Evolutionary conservation across 2,113 vertebrate genomes (phyloP), one percentile per base, ranked within the genome.

Genomic region (Trogon melanurus): DNA sequence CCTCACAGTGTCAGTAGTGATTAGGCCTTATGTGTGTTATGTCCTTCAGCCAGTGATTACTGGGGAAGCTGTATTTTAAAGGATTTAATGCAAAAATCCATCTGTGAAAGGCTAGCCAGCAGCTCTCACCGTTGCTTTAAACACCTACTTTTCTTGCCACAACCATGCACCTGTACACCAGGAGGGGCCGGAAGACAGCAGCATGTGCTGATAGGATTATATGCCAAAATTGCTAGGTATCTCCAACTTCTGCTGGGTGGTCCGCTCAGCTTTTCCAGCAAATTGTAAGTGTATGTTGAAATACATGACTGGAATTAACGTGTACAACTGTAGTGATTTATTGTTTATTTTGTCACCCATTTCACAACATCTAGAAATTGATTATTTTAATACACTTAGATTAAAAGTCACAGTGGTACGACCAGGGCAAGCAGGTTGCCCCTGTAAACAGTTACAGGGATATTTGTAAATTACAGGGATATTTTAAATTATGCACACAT

Each of bases 301-400:
- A 60, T 90, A 60, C 65, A 45, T 85, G 66, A 86, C 89, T 92
- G 65, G 86, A 97, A 85, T 92, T 85, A 75, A 38, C 41, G 6
- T 91, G 65, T 76, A n/a, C 25, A 64, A 12, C 44, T 0, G 0
- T 29, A 81, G 22, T 26, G 22, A 27, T 51, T 89, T 67, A 61
- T 83, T 32, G 47, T 79, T 93, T 10, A 7, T 92, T 84, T 85
- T 96, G 79, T 87, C 74, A 78, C 57, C 45, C 16, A 34, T 76
- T 88, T 93, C 54, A 26, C 89, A 95, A 89, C 36, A 47, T 93
- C 81, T 94, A 88, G 70, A 25, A 87, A 92, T 92, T n/a, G 27
- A 53, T 88, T 75, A 54, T 96, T 75, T 95, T 94, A 95, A 94
- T 96, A 97, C 91, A 17, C 67, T 78, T 26, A 47, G 64, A 78